Evolutionary conservation across 2,888 invertebrate species (phyloP).

Genomic region (Lagria hirta): DNA sequence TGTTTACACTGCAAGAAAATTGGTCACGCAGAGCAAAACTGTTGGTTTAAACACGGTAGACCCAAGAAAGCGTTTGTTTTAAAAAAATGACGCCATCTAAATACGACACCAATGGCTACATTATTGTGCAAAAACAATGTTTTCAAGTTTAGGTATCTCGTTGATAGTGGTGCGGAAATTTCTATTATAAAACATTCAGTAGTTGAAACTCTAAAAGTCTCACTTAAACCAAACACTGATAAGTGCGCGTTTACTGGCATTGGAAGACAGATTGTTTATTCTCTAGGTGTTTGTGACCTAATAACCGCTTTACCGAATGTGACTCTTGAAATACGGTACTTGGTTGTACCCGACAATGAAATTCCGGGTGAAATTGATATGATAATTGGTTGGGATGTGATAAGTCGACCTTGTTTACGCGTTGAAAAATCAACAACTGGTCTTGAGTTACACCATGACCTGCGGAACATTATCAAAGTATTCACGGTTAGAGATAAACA

Average conservation of each 20-base stretch:
- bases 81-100: conserved; percentile 22
- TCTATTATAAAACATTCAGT: conserved; percentile 27
- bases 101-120: conserved; percentile 28
- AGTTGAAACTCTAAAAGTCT: conserved; percentile 15
- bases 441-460: conserved; percentile 21
- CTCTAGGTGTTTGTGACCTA: conserved; percentile 25
- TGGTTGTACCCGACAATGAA: conserved; percentile 22
- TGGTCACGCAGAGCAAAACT: conserved; percentile 25
- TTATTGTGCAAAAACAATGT: conserved; percentile 21
- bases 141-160: conserved; percentile 24
- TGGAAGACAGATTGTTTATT: conserved; percentile 23
- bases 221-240: conserved; percentile 17
- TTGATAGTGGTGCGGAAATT: conserved; percentile 32
- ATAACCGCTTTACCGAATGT: conserved; percentile 23
- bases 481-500: conserved; percentile 3
- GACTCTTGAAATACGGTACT: conserved; percentile 26
- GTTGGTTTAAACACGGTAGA: conserved; percentile 27
- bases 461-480: conserved; percentile 2
- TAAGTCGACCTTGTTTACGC: conserved; percentile 14
- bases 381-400: conserved; percentile 31
- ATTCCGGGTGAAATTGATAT: conserved; percentile 22
- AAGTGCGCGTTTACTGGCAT: conserved; percentile 24
- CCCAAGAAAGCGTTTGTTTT: conserved; percentile 15
- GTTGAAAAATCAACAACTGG: conserved; percentile 9
- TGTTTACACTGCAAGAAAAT: conserved; percentile 28